Percentiles rank a stretch among this genome's conserved stretches.
These are phyloP conservation scores for Zoanthus solanderi DNA, from an alignment of 92 coral and sea anemone species.

Conservation along the genomic window DNA sequence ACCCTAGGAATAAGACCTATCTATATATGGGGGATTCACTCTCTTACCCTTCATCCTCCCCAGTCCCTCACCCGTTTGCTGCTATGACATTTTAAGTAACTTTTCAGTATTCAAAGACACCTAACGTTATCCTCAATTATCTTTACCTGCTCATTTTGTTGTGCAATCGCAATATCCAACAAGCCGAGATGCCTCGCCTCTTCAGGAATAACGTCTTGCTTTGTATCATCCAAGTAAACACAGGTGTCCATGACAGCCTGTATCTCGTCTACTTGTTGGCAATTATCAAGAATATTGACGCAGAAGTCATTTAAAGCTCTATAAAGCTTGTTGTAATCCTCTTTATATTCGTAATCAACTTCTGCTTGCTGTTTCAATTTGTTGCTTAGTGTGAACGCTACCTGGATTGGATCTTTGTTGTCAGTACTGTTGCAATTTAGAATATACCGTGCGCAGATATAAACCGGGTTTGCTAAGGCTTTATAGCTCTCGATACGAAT, in stretches of 20 bases:
- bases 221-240: background rate
- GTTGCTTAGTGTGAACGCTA: background rate
- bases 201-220: background rate
- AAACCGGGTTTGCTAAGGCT: slow-evolving; percentile 29
- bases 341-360: slow-evolving; percentile 7
- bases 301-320: background rate
- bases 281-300: background rate
- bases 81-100: too few relatives aligned
- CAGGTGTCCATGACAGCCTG: slow-evolving; percentile 1
- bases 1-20: too few relatives aligned
- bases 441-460: slow-evolving; percentile 23
- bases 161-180: slow-evolving; percentile 2
- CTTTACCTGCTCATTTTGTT: background rate
- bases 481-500: slow-evolving; percentile 36
- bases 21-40: too few relatives aligned
- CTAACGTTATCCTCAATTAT: too few relatives aligned
- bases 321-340: background rate
- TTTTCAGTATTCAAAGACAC: too few relatives aligned
- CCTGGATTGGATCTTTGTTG: slow-evolving; percentile 17
- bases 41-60: too few relatives aligned
- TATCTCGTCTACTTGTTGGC: slow-evolving; percentile 2
- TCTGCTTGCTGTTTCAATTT: slow-evolving; percentile 1
- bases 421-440: background rate
- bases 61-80: too few relatives aligned
- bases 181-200: slow-evolving; percentile 11